Conservation (phyloP, 2,888 invertebrate species). For the Automeris io region DNA sequence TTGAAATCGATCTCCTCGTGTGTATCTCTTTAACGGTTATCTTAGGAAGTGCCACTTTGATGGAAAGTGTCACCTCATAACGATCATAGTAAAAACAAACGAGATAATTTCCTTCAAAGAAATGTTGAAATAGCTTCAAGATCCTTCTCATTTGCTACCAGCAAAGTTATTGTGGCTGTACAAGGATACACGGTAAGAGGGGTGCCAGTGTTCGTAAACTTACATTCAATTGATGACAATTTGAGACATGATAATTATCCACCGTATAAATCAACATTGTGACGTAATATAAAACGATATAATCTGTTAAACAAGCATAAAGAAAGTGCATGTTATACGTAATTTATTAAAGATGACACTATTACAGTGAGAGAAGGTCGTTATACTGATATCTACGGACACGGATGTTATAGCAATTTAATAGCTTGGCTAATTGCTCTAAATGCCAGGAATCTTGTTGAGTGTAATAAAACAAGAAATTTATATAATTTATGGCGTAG, state of each 20-base stretch:
- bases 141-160: neutral
- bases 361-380: slow-evolving; percentile 14
- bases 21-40: neutral
- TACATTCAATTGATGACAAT: neutral
- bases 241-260: too few relatives aligned
- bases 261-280: neutral
- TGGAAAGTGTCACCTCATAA: neutral
- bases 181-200: neutral
- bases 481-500: too few relatives aligned
- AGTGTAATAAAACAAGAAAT: slow-evolving; percentile 11
- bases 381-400: slow-evolving; percentile 19
- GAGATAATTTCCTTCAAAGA: neutral
- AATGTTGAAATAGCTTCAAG: neutral
- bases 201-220: neutral
- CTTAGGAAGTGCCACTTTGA: neutral
- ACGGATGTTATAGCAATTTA: slow-evolving; percentile 14
- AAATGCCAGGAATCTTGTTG: slow-evolving; percentile 22
- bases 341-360: neutral
- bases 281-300: neutral
- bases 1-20: neutral
- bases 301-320: neutral
- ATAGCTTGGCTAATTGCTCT: slow-evolving; percentile 22
- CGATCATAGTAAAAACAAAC: neutral
- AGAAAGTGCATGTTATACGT: slow-evolving; percentile 16
- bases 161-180: slow-evolving; percentile 32